These are phyloP conservation scores for Encarsia formosa DNA, from an alignment of 2,888 invertebrate species.

Conservation along the genomic window DNA sequence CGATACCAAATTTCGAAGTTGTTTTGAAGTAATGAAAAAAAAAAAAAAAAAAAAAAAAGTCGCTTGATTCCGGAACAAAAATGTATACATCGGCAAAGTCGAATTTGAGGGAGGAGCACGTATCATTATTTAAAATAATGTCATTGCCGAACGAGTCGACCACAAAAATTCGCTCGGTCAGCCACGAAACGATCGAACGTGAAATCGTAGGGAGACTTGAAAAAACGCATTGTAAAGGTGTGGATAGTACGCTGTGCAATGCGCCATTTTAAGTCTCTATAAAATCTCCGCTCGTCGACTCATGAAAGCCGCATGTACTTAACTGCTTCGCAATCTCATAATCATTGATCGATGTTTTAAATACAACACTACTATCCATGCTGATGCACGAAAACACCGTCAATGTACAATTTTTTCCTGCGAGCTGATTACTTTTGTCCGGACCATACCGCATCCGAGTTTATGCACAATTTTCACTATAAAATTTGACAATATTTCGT, in stretches of 20 bases:
- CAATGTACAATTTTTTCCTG: constrained; percentile 2
- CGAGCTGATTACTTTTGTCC: background rate
- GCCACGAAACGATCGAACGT: constrained; percentile 1
- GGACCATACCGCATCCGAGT: background rate
- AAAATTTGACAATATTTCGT: background rate
- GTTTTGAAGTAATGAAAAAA: background rate
- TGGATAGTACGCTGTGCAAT: constrained; percentile 17
- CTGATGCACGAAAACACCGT: background rate
- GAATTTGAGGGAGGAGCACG: constrained; percentile 14
- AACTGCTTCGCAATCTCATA: too few relatives aligned
- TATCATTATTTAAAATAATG: too few relatives aligned
- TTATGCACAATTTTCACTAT: background rate
- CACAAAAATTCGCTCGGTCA: constrained; percentile 13
- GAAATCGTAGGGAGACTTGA: constrained; percentile 1
- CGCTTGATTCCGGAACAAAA: background rate
- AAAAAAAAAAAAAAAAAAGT: background rate
- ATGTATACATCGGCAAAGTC: background rate
- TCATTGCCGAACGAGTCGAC: too few relatives aligned
- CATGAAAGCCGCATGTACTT: constrained; percentile 9
- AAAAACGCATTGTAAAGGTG: constrained; percentile 17
- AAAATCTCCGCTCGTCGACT: constrained; percentile 5
- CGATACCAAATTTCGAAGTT: constrained; percentile 5
- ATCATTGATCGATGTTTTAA: too few relatives aligned
- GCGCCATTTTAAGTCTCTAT: constrained; percentile 7
- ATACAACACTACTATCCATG: background rate